Conservation (phyloP, 2,888 invertebrate genomes). For the Endotricha flammealis region DNA sequence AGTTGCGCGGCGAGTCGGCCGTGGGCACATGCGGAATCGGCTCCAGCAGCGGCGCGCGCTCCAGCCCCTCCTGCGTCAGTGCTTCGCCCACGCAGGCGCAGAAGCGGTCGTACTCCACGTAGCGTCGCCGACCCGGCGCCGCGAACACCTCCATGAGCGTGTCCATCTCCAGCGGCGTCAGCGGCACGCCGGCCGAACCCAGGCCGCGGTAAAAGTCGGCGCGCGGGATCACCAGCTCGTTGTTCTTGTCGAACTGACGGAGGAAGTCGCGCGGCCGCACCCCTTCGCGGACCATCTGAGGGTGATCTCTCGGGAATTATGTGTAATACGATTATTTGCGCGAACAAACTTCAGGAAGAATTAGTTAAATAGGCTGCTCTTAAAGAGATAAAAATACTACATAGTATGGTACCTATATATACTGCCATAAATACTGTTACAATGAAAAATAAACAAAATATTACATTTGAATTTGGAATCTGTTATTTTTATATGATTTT, state of each 20-base stretch:
- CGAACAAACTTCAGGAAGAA: too few relatives aligned
- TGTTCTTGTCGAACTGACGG: slow-evolving; percentile 80
- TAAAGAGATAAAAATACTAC: too few relatives aligned
- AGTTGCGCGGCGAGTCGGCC: slow-evolving; percentile 78
- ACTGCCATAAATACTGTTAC: too few relatives aligned
- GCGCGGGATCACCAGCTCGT: slow-evolving; percentile 80
- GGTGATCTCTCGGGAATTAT: too few relatives aligned
- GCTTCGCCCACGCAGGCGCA: slow-evolving; percentile 83
- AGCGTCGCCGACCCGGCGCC: slow-evolving; percentile 77
- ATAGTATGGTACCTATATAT: too few relatives aligned
- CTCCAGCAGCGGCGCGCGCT: slow-evolving; percentile 81
- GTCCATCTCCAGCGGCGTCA: slow-evolving; percentile 82
- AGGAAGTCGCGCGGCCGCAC: slow-evolving; percentile 82
- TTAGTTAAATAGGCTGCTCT: too few relatives aligned
- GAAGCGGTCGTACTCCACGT: slow-evolving; percentile 83
- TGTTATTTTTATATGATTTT: too few relatives aligned
- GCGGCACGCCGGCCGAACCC: slow-evolving; percentile 80
- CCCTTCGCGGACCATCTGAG: slow-evolving; percentile 81
- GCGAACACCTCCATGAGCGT: slow-evolving; percentile 86
- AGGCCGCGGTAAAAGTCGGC: slow-evolving; percentile 85
- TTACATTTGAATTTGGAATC: too few relatives aligned
- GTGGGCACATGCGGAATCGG: slow-evolving; percentile 85
- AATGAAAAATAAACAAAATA: too few relatives aligned
- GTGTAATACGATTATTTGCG: too few relatives aligned
- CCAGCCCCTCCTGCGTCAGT: slow-evolving; percentile 80